Evolutionary conservation across 1,140 invertebrate genomes (phyloP).

Genomic region (Drosophila pseudoananassae): DNA sequence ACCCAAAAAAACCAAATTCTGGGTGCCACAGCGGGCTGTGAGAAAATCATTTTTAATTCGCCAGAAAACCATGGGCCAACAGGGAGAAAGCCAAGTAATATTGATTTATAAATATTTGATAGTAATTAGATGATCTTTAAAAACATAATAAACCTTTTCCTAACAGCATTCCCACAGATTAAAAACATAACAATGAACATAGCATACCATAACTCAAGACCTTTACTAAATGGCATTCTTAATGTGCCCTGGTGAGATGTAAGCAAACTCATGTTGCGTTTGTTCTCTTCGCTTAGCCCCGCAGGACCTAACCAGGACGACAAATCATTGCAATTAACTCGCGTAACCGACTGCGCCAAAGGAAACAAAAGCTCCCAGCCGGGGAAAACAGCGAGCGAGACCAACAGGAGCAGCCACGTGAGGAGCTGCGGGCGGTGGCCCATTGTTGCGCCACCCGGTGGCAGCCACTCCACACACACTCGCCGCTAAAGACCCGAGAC

Average conservation of each 20-base stretch:
- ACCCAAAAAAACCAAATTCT: neutral
- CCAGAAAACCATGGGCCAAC: neutral
- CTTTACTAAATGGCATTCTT: neutral
- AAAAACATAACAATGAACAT: neutral
- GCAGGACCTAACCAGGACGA: constrained; percentile 60
- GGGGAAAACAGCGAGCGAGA: constrained; percentile 2
- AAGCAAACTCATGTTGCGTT: constrained; percentile 21
- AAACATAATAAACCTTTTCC: neutral
- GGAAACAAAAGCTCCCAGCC: constrained; percentile 43
- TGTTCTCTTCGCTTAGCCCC: constrained; percentile 20
- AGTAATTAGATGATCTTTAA: neutral
- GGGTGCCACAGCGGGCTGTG: neutral
- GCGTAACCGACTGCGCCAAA: constrained; percentile 51
- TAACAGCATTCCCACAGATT: neutral
- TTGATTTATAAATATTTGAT: too few relatives aligned
- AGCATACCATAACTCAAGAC: neutral
- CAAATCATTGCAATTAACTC: constrained; percentile 76
- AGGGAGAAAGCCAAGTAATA: neutral
- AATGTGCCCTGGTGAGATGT: constrained; percentile 11
- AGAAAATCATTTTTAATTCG: neutral
- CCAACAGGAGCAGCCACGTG: constrained; percentile 27
- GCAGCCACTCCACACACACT: constrained; percentile 18
- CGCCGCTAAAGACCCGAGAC: constrained; percentile 4
- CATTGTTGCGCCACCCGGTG: constrained; percentile 36
- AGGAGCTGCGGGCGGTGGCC: constrained; percentile 25